Evolutionary conservation across 1,140 invertebrate genomes (phyloP).

Genomic region (Solenopsis invicta): DNA sequence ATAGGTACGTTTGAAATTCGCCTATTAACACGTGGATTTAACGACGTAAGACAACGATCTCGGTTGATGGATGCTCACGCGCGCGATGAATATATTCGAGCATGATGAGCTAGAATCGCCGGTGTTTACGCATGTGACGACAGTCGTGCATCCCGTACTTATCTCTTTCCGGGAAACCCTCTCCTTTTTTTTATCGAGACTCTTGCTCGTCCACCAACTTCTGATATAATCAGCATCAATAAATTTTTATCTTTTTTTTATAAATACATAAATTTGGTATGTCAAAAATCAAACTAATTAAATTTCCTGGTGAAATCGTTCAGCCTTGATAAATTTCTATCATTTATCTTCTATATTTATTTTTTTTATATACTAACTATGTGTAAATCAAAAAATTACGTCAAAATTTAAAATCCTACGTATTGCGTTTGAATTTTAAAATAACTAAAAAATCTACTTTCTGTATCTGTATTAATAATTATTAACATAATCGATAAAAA

Average conservation of each 20-base stretch:
- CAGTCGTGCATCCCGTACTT: constrained; percentile 38
- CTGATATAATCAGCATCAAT: background rate
- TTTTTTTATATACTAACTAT: background rate
- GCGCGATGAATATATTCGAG: constrained; percentile 32
- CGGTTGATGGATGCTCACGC: background rate
- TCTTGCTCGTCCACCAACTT: background rate
- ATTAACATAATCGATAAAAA: background rate
- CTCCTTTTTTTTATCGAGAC: constrained; percentile 3
- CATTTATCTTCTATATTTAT: background rate
- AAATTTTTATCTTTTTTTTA: background rate
- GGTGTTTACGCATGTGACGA: constrained; percentile 39
- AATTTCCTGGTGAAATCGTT: background rate
- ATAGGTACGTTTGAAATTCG: background rate
- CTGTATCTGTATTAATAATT: background rate
- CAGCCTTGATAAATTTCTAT: background rate
- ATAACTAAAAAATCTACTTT: background rate
- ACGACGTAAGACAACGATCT: background rate
- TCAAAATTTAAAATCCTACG: background rate
- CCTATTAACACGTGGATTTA: constrained; percentile 5
- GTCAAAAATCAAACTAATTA: background rate
- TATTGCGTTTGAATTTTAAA: background rate
- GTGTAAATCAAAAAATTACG: background rate
- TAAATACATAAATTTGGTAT: background rate
- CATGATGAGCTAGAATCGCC: constrained; percentile 21
- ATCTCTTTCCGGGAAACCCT: constrained; percentile 49